These are phyloP conservation scores for Keiferia lycopersicella DNA, from an alignment of 2,888 invertebrate species.

Conservation along the genomic window DNA sequence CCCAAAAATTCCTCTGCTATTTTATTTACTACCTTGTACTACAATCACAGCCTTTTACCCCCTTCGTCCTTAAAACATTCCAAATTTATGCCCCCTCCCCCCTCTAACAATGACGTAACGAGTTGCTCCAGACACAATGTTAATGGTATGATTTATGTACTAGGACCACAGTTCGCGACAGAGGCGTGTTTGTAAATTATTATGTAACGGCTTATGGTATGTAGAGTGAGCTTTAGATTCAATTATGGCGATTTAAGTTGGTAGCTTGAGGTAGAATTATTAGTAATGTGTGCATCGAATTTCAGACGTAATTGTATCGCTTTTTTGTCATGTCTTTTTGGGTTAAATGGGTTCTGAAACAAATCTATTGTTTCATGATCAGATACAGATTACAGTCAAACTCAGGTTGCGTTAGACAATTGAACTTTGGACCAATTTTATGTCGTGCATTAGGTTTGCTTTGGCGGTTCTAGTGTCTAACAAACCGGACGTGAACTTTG, in stretches of 20 bases:
- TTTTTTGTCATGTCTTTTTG: too few relatives aligned
- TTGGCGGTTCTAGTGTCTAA: too few relatives aligned
- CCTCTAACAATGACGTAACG: not conserved
- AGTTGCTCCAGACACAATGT: constrained; percentile 6
- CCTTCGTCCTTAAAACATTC: not conserved
- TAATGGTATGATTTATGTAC: constrained; percentile 13
- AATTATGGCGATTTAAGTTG: not conserved
- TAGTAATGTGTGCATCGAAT: not conserved
- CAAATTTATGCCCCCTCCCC: not conserved
- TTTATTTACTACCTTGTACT: too few relatives aligned
- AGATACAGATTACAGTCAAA: too few relatives aligned
- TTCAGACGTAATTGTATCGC: too few relatives aligned
- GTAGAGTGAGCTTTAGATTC: not conserved
- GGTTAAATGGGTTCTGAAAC: too few relatives aligned
- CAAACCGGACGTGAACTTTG: too few relatives aligned
- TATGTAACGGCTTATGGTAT: not conserved
- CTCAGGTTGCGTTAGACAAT: too few relatives aligned
- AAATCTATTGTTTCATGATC: too few relatives aligned
- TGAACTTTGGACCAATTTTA: too few relatives aligned
- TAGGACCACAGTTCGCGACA: not conserved
- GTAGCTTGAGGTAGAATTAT: not conserved
- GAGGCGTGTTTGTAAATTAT: not conserved
- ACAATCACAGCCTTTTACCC: not conserved
- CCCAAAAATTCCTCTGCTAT: too few relatives aligned
- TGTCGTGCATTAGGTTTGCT: too few relatives aligned